Evolutionary conservation across 1,140 invertebrate species (phyloP), one percentile per base, ranked within the genome.

Genomic region (Drosophila ogumai): DNA sequence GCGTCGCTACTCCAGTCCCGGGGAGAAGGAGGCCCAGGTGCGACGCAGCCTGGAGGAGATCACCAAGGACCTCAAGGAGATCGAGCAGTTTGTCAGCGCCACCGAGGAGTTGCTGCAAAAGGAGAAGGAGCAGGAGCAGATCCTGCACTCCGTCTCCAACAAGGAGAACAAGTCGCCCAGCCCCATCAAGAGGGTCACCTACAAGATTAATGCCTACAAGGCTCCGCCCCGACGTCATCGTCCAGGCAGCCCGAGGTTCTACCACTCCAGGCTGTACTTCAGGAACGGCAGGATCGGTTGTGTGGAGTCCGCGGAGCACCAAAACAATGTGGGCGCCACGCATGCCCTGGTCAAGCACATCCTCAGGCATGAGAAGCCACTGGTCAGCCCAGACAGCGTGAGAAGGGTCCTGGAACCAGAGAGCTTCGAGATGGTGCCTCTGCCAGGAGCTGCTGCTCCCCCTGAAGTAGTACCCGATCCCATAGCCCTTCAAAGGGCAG

Each of bases 291-390:
- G 81, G 36, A 93, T 93, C n/a, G 92, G 92, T 5, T 93, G 92
- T 57, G 73, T 91, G 25, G 92, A 91, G 31, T 79, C 91, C 2
- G 77, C 92, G n/a, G 85, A 87, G 28, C 44, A 75, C 0, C 88
- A 91, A 55, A 81, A 90, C 41, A 91, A 93, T 76, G 86, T 93
- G 17, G 87, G 92, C 15, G 82, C 88, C 57, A 93, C 92, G 0
- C 91, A 92, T 60, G 91, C 87, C 0, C 54, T 93, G 63, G 91
- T 93, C 19, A 93, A 93, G 72, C 79, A 92, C 52, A 93, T 93
- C 44, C 56, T 92, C 13, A 69, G 91, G 59, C 80, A 92, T 32
- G 91, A 92, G 55, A 92, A 91, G 69, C 92, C 91, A 0, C 58
- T 91, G 32, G 92, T 91, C 0, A 91, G 87, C 58, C 90, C 88